Conservation (phyloP, 1,140 invertebrate species). For the Phthorimaea operculella region DNA sequence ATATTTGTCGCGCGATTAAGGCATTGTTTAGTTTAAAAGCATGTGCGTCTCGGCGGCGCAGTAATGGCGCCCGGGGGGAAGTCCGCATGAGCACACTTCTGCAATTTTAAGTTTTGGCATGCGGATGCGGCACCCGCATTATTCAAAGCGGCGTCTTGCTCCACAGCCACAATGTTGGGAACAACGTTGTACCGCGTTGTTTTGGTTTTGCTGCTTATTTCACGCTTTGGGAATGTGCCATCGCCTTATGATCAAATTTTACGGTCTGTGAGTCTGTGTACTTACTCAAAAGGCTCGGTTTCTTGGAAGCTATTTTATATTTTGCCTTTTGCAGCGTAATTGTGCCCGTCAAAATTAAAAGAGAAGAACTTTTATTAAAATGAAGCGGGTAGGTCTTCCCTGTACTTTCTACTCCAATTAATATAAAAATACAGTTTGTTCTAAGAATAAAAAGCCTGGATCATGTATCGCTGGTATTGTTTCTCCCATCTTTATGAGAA, state of each 20-base stretch:
- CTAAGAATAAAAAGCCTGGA: too few species aligned
- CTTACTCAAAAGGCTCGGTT: too few species aligned
- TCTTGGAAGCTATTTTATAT: too few species aligned
- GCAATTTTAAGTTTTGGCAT: constrained; percentile 47
- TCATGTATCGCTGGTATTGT: too few species aligned
- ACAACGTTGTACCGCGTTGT: constrained; percentile 2
- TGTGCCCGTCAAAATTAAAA: too few species aligned
- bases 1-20: constrained; percentile 27
- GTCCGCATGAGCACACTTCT: constrained; percentile 37
- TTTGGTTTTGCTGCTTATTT: constrained; percentile 3
- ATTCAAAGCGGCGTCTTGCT: constrained; percentile 39
- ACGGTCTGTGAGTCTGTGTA: too few species aligned
- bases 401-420: too few species aligned
- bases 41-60: constrained; percentile 24
- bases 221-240: neutral
- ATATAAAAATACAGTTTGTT: too few species aligned
- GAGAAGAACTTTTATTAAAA: too few species aligned
- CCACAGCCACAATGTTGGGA: constrained; percentile 10
- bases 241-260: neutral
- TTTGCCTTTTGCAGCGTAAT: too few species aligned
- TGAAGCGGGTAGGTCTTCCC: too few species aligned
- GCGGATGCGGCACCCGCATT: constrained; percentile 31
- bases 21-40: constrained; percentile 47
- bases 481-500: too few species aligned
- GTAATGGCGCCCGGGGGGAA: constrained; percentile 33